These are phyloP conservation scores for Cheumatopsyche charites DNA, from an alignment of 1,140 invertebrate species.

Conservation along the genomic window DNA sequence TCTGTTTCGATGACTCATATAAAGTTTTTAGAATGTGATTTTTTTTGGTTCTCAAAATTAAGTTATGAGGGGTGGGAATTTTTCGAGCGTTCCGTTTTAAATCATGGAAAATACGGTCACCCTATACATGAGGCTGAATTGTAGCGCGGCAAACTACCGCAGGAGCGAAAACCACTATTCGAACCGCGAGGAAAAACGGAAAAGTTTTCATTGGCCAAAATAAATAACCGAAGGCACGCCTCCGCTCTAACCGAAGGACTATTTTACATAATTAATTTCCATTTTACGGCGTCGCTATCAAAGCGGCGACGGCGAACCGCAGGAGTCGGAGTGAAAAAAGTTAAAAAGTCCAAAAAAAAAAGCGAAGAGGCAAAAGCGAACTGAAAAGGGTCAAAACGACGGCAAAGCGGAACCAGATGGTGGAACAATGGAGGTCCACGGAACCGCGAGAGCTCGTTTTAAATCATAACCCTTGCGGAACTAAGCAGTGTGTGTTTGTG, in stretches of 20 bases:
- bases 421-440: constrained; percentile 20
- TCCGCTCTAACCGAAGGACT: neutral
- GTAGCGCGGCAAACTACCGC: too few relatives aligned
- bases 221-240: neutral
- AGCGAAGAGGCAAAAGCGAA: too few relatives aligned
- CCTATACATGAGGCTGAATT: too few relatives aligned
- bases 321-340: neutral
- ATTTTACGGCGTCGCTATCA: constrained; percentile 10
- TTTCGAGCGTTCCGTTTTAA: too few relatives aligned
- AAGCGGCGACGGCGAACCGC: constrained; percentile 15
- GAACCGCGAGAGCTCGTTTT: constrained; percentile 15
- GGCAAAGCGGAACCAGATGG: constrained; percentile 20
- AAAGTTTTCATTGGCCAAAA: constrained; percentile 6
- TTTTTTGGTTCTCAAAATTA: too few relatives aligned
- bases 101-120: too few relatives aligned
- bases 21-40: too few relatives aligned
- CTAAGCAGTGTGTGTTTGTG: neutral
- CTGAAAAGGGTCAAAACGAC: constrained; percentile 18
- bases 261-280: constrained; percentile 27
- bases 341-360: neutral
- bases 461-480: constrained; percentile 4
- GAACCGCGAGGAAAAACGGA: too few relatives aligned
- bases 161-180: too few relatives aligned
- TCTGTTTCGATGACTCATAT: too few relatives aligned
- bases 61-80: too few relatives aligned